phyloP scores from a whole-genome alignment of 2,888 invertebrate genomes.

The Diogma glabrata region DNA sequence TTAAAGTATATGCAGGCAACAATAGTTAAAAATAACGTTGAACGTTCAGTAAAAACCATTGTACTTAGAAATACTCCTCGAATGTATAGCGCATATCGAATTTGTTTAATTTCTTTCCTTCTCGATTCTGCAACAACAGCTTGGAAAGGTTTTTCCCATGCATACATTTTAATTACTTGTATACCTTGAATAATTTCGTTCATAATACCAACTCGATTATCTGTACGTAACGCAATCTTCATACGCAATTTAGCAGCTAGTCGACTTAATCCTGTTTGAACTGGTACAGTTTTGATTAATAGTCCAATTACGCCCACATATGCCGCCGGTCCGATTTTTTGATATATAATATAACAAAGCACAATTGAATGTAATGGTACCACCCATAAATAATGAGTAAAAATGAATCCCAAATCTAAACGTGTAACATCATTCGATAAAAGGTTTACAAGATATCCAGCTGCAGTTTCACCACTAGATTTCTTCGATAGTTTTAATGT shows the following conservation, averaged over 20 bases:
- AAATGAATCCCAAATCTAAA: slow-evolving; percentile 75
- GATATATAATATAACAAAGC: slow-evolving; percentile 68
- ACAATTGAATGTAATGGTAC: slow-evolving; percentile 53
- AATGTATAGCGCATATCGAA: slow-evolving; percentile 51
- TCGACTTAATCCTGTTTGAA: slow-evolving; percentile 49
- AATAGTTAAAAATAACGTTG: slow-evolving; percentile 71
- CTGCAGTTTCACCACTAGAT: slow-evolving; percentile 58
- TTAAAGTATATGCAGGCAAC: slow-evolving; percentile 63
- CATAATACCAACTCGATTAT: slow-evolving; percentile 84
- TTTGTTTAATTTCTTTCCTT: slow-evolving; percentile 51
- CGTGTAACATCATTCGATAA: slow-evolving; percentile 90
- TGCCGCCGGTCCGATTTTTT: slow-evolving; percentile 58
- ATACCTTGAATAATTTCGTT: slow-evolving; percentile 90
- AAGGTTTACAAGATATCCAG: slow-evolving; percentile 86
- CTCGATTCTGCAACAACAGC: slow-evolving; percentile 66
- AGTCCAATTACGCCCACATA: slow-evolving; percentile 69
- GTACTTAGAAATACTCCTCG: slow-evolving; percentile 52
- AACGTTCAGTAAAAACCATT: slow-evolving; percentile 75
- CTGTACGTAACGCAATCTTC: slow-evolving; percentile 74
- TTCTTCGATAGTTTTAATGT: slow-evolving; percentile 56
- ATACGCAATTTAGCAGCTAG: slow-evolving; percentile 43
- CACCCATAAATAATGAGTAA: slow-evolving; percentile 79
- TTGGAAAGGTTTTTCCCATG: slow-evolving; percentile 88
- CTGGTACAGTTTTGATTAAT: slow-evolving; percentile 65
- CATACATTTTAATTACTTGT: slow-evolving; percentile 93